phyloP scores from a whole-genome alignment of 2,113 vertebrate species.

The Xenopus tropicalis region UCB_Xtro_10.0 CM004444.2:74521001-74521500 shows the following conservation, averaged over 20 bases:
- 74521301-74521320: slow-evolving; percentile 70
- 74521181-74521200: slow-evolving; percentile 80
- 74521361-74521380: slow-evolving; percentile 83
- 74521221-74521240: slow-evolving; percentile 71
- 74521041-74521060: too few relatives aligned
- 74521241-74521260: slow-evolving; percentile 74
- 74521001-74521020: too few relatives aligned
- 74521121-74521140: too few relatives aligned
- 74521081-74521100: too few relatives aligned
- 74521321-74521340: slow-evolving; percentile 78
- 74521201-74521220: slow-evolving; percentile 68
- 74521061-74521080: too few relatives aligned
- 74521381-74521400: slow-evolving; percentile 88
- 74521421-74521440: slow-evolving; percentile 12
- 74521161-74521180: slow-evolving; percentile 81
- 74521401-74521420: slow-evolving; percentile 77
- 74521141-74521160: background rate
- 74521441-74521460: too few relatives aligned
- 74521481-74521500: background rate
- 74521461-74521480: too few relatives aligned
- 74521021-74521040: too few relatives aligned
- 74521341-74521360: slow-evolving; percentile 81
- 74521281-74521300: slow-evolving; percentile 77
- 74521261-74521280: slow-evolving; percentile 66
- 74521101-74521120: too few relatives aligned